Percentiles rank a stretch among this genome's conserved stretches.
Evolutionary conservation across 2,797 vertebrate species (phyloP).

Genomic region (Lepilemur septentrionalis): DNA sequence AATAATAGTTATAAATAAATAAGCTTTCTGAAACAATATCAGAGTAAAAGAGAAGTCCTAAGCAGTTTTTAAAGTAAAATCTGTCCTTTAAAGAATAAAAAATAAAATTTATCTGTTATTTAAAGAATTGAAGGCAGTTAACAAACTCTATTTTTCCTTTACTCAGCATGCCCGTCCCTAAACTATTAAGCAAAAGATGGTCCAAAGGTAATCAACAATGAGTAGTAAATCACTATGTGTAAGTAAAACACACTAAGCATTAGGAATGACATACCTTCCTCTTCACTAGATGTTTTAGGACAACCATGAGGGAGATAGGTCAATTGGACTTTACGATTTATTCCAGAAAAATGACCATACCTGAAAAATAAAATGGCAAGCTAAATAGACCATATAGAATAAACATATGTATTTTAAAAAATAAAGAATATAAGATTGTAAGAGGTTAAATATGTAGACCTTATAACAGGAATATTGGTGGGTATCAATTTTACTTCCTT

Average conservation of each 20-base stretch:
- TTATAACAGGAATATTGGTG: neutral
- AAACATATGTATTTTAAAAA: neutral
- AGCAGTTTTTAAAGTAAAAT: conserved; percentile 32
- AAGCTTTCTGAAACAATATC: neutral
- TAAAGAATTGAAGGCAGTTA: neutral
- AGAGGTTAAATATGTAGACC: neutral
- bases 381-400: neutral
- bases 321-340: conserved; percentile 94
- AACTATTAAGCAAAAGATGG: neutral
- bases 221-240: neutral
- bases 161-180: neutral
- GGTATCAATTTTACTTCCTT: neutral
- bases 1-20: conserved; percentile 23
- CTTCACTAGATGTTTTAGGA: conserved; percentile 94
- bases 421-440: neutral
- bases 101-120: neutral
- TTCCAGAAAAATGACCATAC: conserved; percentile 95
- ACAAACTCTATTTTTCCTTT: neutral
- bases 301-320: conserved; percentile 93
- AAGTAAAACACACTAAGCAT: neutral
- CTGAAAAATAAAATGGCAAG: conserved; percentile 79
- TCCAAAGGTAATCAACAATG: neutral
- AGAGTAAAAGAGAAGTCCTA: conserved; percentile 1
- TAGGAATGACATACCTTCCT: conserved; percentile 87
- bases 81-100: neutral